These are phyloP conservation scores for Ichneumoninae sp. DNA, from an alignment of 2,888 invertebrate species.

Conservation along the genomic window DNA sequence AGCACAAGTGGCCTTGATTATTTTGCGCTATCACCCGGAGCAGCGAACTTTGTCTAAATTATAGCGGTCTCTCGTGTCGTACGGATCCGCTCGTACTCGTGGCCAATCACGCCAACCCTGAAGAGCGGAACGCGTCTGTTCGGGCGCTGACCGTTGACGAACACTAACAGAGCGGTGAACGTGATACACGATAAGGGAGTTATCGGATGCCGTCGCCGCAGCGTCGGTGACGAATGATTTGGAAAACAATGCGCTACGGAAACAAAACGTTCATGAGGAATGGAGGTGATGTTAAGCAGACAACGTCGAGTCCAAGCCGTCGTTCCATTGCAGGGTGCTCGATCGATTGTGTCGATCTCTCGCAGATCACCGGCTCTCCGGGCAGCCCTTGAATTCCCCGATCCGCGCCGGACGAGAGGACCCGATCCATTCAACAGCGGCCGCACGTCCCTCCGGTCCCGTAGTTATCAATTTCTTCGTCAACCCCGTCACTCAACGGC, in stretches of 20 bases:
- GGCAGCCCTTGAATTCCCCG: slow-evolving; percentile 39
- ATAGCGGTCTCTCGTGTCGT: slow-evolving; percentile 4
- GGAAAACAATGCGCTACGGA: slow-evolving; percentile 35
- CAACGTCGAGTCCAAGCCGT: background rate
- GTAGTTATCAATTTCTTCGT: slow-evolving; percentile 64
- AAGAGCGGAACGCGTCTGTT: background rate
- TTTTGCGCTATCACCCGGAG: slow-evolving; percentile 70
- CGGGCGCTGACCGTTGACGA: background rate
- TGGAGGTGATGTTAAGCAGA: slow-evolving; percentile 16
- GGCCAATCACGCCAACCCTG: background rate
- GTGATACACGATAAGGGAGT: background rate
- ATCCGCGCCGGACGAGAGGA: slow-evolving; percentile 38
- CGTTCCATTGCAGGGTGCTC: slow-evolving; percentile 28
- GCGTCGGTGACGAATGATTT: slow-evolving; percentile 17
- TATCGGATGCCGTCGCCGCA: background rate
- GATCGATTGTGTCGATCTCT: slow-evolving; percentile 55
- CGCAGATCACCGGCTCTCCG: slow-evolving; percentile 8
- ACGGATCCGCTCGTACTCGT: background rate
- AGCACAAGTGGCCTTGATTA: slow-evolving; percentile 78
- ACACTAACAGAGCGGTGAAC: background rate
- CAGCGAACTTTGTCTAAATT: slow-evolving; percentile 26
- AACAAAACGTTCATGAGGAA: slow-evolving; percentile 37
- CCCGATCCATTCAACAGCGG: slow-evolving; percentile 53
- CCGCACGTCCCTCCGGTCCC: slow-evolving; percentile 44
- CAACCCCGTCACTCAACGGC: slow-evolving; percentile 62